Evolutionary conservation across 1,140 invertebrate genomes (phyloP).

Genomic region (Lordiphosa clarofinis): DNA sequence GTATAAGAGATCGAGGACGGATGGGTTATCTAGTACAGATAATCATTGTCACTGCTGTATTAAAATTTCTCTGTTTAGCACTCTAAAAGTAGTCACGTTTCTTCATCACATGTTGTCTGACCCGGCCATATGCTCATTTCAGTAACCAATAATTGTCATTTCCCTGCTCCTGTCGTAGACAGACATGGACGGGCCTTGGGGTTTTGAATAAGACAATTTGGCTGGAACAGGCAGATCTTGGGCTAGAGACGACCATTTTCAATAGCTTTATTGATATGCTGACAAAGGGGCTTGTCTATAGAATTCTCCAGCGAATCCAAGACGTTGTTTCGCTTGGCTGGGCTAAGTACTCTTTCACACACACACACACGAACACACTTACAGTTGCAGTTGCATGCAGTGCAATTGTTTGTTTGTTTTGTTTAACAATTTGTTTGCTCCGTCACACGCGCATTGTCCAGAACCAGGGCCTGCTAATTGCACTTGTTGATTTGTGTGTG

Average conservation of each 20-base stretch:
- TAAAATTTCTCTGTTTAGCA: too few species aligned
- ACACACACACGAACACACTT: slow-evolving; percentile 10
- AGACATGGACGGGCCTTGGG: neutral
- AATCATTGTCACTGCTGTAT: too few species aligned
- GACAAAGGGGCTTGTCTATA: slow-evolving; percentile 7
- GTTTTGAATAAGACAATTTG: slow-evolving; percentile 8
- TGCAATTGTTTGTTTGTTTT: slow-evolving; percentile 35
- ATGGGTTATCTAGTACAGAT: too few species aligned
- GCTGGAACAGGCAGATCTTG: neutral
- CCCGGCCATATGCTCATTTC: slow-evolving; percentile 10
- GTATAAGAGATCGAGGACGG: too few species aligned
- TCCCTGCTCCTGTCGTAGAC: slow-evolving; percentile 1
- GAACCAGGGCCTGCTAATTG: slow-evolving; percentile 62
- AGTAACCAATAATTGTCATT: slow-evolving; percentile 4
- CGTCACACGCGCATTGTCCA: slow-evolving; percentile 69
- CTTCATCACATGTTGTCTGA: neutral
- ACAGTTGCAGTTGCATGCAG: slow-evolving; percentile 20
- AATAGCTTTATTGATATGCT: slow-evolving; percentile 10
- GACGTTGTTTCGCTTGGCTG: slow-evolving; percentile 10
- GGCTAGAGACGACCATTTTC: neutral
- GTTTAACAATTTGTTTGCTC: slow-evolving; percentile 71
- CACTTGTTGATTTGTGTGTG: slow-evolving; percentile 68
- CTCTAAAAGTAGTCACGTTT: slow-evolving; percentile 1
- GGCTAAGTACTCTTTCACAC: slow-evolving; percentile 25
- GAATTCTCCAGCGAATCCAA: slow-evolving; percentile 3